Base-by-base conservation (phyloP, 1,140 invertebrate genomes). In the Archegozetes longisetosus region DNA sequence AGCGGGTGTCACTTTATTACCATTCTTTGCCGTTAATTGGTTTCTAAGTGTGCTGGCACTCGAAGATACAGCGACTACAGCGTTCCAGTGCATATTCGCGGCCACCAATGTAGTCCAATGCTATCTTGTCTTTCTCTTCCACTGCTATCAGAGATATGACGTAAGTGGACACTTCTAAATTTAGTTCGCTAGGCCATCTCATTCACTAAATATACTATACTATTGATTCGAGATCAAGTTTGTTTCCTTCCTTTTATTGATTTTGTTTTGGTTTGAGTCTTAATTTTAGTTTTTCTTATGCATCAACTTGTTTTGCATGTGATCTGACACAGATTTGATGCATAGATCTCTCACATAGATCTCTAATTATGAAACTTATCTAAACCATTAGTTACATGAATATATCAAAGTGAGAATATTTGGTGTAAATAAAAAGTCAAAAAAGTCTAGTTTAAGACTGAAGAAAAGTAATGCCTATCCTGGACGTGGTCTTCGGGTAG, bases 21-120 rank as follows among this genome's bases (percentile, higher is more conserved):
- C 79, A 29, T 73, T 79, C 56, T 79, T 80, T 65, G 76, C 77
- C 20, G 74, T 80, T 14, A 77, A 78, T 61, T 84, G 82, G 82
- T 82, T 83, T 63, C 76, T 82, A 67, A 79, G 79, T 1, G 81
- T 83, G 4, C 73, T 83, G 4, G 81, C 82, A 13, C 73, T 84
- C n/a, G 82, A 84, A 65, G 82, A 83, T 66, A 74, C 77, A 2
- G 66, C 71, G 27, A 79, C 79, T 62, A 77, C 76, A 68, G 73
- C 76, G 13, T 80, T 81, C 54, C 76, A 81, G n/a, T 73, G 77
- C 13, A 64, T 69, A 20, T 70, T 69, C 61, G 65, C 66, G 50
- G 58, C 68, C 14, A 64, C 67, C 24, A 71, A 70, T 55, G 62
- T 64, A 48, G 50, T 68, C 27, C 67, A 70, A 61, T 52, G 25